phyloP scores from a whole-genome alignment of 2,113 vertebrate species.

The Urocolius indicus region DNA sequence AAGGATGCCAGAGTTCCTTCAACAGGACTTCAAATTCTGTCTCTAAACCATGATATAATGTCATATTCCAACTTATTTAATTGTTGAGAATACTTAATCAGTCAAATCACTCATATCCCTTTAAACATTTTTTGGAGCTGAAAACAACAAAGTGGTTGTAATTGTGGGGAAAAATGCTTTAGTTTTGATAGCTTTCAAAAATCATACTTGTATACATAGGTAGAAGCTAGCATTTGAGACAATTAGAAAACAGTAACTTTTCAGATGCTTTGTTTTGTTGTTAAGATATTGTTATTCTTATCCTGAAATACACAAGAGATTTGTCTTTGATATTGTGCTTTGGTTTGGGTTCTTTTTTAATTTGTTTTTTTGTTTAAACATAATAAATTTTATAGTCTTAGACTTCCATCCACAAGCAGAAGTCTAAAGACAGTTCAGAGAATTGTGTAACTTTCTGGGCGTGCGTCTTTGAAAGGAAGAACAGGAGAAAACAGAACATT shows the following conservation, averaged over 20 bases:
- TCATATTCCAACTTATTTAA: not conserved
- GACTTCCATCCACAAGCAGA: not conserved
- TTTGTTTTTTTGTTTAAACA: not conserved
- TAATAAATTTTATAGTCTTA: not conserved
- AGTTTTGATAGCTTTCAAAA: not conserved
- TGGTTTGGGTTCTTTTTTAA: not conserved
- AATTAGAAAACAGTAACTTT: not conserved
- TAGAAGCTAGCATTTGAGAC: not conserved
- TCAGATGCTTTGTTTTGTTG: not conserved
- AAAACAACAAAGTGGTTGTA: not conserved
- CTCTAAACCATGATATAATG: not conserved
- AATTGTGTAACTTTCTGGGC: not conserved
- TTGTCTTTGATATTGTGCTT: not conserved
- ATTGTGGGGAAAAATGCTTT: not conserved
- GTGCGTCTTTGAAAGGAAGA: not conserved
- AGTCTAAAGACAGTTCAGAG: not conserved
- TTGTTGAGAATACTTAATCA: not conserved
- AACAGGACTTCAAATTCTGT: not conserved
- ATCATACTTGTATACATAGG: not conserved
- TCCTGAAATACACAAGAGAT: not conserved
- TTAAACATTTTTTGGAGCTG: not conserved
- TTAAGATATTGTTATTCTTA: not conserved
- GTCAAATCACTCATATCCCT: not conserved
- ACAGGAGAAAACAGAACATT: not conserved
- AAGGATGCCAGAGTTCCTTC: constrained; percentile 10